Base-by-base conservation (phyloP, 2,113 vertebrate species). In the Chlorodrepanis virens region DNA sequence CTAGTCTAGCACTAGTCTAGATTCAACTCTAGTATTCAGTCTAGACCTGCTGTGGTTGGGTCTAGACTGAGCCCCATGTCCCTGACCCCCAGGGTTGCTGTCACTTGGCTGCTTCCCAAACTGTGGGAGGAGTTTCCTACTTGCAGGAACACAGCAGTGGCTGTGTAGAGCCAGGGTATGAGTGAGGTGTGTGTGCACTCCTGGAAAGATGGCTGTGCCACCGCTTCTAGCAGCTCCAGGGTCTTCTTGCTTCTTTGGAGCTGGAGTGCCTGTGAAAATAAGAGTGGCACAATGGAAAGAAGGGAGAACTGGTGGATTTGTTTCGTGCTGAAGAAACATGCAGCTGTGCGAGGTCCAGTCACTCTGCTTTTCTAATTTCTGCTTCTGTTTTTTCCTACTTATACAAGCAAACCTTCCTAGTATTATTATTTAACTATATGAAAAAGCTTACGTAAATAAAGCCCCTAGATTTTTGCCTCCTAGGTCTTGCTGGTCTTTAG, bases 161-260 rank as follows among this genome's bases (percentile, higher is more conserved):
- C 22, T 8, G 47, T 24, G 33, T 9, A 15, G 89, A 72, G 22
- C 27, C 19, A 2, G 33, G 21, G 4, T 2, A 2, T 3, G 1
- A 35, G 25, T 3, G 45, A 40, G 20, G 11, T 47, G 69, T 64
- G 57, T 20, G 0, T 7, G n/a, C 33, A 3, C 16, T 12, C 37
- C 57, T 15, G 42, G 28, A 44, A 70, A 11, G 50, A 25, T 29
- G 57, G 22, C 59, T 54, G 64, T 18, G 54, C 42, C 77, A 11
- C 50, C 0, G 0, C 25, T 70, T n/a, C 17, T 3, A 4, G 54
- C 80, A 23, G 2, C 37, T 60, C 27, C 1, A 0, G 4, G 5
- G 5, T 33, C 22, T 15, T 49, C 57, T n/a, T 31, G 53, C 40
- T 56, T 53, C 33, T 42, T 42, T 12, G 37, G 71, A 23, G 27